phyloP scores from a whole-genome alignment of 1,140 invertebrate genomes.

The Aphidius ervi region DNA sequence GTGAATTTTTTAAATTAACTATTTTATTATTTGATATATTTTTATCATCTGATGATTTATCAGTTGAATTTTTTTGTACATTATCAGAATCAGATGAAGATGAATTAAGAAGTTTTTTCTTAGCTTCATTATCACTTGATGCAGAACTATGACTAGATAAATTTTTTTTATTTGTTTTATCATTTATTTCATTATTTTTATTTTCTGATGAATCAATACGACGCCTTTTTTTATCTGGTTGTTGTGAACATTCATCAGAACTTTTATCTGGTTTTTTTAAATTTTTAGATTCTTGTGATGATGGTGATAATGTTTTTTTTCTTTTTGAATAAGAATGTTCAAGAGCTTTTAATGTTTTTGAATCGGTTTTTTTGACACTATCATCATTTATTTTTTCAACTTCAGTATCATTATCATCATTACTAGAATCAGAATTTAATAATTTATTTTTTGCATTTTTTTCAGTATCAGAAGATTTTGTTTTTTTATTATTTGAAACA shows the following conservation, averaged over 20 bases:
- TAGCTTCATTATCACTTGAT: neutral
- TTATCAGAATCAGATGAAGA: slow-evolving; percentile 3
- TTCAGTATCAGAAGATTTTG: neutral
- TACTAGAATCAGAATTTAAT: neutral
- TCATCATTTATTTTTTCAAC: neutral
- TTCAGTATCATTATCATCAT: neutral
- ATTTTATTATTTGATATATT: neutral
- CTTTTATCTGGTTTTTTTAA: no score
- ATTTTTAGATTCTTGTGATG: no score
- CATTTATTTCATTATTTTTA: neutral
- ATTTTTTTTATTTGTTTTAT: neutral
- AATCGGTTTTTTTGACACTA: neutral
- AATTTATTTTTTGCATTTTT: neutral
- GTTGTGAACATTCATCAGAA: no score
- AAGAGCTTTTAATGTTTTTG: no score
- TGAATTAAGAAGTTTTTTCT: slow-evolving; percentile 4
- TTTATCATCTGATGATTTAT: slow-evolving; percentile 14
- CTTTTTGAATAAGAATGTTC: no score
- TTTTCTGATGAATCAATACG: neutral
- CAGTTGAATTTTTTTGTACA: neutral
- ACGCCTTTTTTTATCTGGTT: neutral
- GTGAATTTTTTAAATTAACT: neutral
- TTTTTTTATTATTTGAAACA: neutral
- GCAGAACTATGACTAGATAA: neutral
- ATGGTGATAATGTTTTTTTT: no score